Evolutionary conservation across 2,888 invertebrate genomes (phyloP).

Genomic region (Neocrepidodera transversa): DNA sequence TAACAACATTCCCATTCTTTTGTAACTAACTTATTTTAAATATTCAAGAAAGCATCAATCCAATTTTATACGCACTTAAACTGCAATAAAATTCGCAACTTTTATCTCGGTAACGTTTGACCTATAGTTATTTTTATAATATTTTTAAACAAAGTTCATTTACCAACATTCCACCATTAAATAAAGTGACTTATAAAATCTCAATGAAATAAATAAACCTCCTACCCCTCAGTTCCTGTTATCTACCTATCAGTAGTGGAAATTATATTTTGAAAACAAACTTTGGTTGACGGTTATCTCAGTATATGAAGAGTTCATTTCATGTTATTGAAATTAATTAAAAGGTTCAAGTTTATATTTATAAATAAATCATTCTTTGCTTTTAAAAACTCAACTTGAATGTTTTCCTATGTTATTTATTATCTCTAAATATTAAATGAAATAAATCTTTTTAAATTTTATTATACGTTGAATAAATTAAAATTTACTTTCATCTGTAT

Average conservation of each 20-base stretch:
- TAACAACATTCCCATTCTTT: slow-evolving; percentile 53
- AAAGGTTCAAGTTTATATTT: slow-evolving; percentile 9
- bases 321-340: slow-evolving; percentile 10
- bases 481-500: too few species aligned
- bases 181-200: slow-evolving; percentile 35
- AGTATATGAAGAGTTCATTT: slow-evolving; percentile 16
- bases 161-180: slow-evolving; percentile 17
- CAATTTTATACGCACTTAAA: background rate
- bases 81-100: slow-evolving; percentile 13
- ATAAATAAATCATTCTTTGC: slow-evolving; percentile 8
- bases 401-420: too few species aligned
- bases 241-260: slow-evolving; percentile 47
- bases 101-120: slow-evolving; percentile 28
- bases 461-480: too few species aligned
- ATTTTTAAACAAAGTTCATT: slow-evolving; percentile 6
- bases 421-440: too few species aligned
- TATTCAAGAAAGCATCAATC: slow-evolving; percentile 35
- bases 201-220: slow-evolving; percentile 35
- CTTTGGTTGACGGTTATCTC: slow-evolving; percentile 24
- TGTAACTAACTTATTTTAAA: slow-evolving; percentile 20
- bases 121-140: slow-evolving; percentile 10
- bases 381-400: too few species aligned
- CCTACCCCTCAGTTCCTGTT: slow-evolving; percentile 10
- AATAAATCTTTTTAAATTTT: too few species aligned
- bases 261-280: slow-evolving; percentile 37